These are phyloP conservation scores for Gopherus flavomarginatus DNA, from an alignment of 2,113 vertebrate genomes.

Conservation along the genomic window DNA sequence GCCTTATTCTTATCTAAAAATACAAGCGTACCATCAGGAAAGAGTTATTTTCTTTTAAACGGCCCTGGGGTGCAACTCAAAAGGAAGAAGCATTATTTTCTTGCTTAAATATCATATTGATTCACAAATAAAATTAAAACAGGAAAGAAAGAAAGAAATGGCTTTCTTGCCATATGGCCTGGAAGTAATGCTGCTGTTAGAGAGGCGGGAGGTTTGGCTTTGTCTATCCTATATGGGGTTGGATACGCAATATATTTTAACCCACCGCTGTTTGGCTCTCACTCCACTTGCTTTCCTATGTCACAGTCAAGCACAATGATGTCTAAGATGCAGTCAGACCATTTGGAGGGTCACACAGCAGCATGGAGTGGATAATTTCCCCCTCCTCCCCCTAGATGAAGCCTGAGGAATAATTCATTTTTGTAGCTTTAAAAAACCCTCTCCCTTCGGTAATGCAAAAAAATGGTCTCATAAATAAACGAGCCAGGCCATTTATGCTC, in stretches of 20 bases:
- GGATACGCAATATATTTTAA: not conserved
- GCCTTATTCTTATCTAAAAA: not conserved
- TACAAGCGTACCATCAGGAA: not conserved
- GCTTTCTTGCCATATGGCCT: not conserved
- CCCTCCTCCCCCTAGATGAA: not conserved
- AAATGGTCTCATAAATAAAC: not conserved
- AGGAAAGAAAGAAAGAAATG: no score
- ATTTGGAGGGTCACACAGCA: not conserved
- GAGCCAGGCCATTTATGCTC: not conserved
- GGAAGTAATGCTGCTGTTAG: rapidly evolving
- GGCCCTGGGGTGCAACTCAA: not conserved
- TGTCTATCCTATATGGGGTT: not conserved
- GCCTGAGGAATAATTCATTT: not conserved
- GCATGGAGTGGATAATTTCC: not conserved
- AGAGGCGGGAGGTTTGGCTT: not conserved
- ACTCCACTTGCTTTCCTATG: not conserved
- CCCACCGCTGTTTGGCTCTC: not conserved
- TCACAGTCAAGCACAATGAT: not conserved
- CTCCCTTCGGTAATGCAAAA: not conserved
- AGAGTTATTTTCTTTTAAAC: not conserved
- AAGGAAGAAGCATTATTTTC: not conserved
- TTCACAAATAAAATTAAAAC: rapidly evolving
- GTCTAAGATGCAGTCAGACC: not conserved
- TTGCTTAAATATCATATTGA: not conserved
- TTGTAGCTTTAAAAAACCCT: not conserved